Conservation (phyloP, 1,140 invertebrate genomes). For the Phocides pigmalion region DNA sequence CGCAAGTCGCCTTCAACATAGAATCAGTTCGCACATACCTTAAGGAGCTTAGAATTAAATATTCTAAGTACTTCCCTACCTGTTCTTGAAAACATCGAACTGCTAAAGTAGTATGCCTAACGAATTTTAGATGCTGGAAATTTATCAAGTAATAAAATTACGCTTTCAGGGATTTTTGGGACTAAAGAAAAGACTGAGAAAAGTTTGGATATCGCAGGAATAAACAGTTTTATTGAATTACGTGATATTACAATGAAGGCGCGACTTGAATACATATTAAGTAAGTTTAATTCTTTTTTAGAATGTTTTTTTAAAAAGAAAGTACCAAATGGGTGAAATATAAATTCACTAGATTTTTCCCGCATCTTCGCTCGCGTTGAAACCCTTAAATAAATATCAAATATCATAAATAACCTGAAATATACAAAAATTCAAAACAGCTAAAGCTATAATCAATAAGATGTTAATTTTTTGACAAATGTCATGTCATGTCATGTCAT, state of each 20-base stretch:
- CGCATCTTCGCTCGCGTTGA: no score
- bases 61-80: background rate
- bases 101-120: background rate
- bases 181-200: background rate
- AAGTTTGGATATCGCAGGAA: conserved; percentile 3
- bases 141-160: conserved; percentile 2
- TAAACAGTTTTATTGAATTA: background rate
- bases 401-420: no score
- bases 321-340: no score
- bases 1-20: no score
- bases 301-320: no score
- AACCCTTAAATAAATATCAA: no score
- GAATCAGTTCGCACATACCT: background rate
- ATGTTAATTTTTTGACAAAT: no score
- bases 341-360: no score
- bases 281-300: no score
- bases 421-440: no score
- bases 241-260: background rate
- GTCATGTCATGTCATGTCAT: no score
- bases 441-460: no score
- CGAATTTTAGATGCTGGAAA: conserved; percentile 11
- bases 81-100: background rate
- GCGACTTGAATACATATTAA: background rate
- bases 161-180: conserved; percentile 1
- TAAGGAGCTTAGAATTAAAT: background rate